Percentiles rank a stretch among this genome's conserved stretches.
Evolutionary conservation across 2,797 vertebrate species (phyloP).

Genomic region (Petrocephalus sullivani): DNA sequence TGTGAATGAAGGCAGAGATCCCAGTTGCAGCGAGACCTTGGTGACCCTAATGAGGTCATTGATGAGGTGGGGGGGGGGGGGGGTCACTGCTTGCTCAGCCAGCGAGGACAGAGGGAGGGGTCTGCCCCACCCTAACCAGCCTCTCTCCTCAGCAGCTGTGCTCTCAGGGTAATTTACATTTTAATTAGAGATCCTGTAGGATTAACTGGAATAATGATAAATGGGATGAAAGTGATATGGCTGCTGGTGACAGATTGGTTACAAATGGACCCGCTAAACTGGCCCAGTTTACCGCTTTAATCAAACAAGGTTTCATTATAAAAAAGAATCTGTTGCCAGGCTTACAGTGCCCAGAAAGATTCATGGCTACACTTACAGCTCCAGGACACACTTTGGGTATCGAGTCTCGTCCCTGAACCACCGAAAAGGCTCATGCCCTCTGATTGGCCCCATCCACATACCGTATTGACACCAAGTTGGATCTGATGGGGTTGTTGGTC

Average conservation of each 20-base stretch:
- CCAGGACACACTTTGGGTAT: neutral
- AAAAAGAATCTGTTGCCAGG: neutral
- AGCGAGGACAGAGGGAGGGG: neutral
- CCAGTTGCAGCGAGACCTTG: neutral
- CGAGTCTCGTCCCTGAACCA: neutral
- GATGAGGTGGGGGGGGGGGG: neutral
- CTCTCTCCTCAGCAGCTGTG: neutral
- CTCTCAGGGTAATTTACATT: slow-evolving; percentile 9
- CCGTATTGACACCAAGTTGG: no score
- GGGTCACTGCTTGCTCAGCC: neutral
- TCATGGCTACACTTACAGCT: neutral
- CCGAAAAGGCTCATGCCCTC: neutral
- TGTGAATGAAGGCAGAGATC: neutral
- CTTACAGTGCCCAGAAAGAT: neutral
- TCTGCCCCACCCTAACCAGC: neutral
- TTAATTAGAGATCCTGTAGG: slow-evolving; percentile 11
- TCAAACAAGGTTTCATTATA: neutral
- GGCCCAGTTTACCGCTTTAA: neutral
- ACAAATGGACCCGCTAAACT: neutral
- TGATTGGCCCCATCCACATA: neutral
- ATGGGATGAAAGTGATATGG: neutral
- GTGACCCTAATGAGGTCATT: neutral
- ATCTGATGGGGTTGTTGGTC: neutral
- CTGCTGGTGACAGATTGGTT: neutral
- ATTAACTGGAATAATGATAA: neutral